Evolutionary conservation across 1,140 invertebrate genomes (phyloP).

Genomic region (Tetranychus urticae): DNA sequence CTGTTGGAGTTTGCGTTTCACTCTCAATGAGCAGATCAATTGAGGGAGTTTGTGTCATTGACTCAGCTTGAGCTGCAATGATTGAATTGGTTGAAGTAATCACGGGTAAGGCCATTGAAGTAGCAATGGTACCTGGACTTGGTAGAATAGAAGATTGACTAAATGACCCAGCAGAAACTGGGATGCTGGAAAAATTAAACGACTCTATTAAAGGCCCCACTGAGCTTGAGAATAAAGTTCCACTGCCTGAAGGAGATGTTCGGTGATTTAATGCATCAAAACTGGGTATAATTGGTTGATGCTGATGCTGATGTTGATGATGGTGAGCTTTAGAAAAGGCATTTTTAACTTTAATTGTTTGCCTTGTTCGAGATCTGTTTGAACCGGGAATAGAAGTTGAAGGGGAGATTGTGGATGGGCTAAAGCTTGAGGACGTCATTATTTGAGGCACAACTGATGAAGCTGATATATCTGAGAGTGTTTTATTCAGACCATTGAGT

Average conservation of each 20-base stretch:
- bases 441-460: conserved; percentile 10
- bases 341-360: background rate
- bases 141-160: background rate
- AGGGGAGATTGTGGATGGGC: background rate
- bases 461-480: background rate
- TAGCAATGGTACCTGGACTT: background rate
- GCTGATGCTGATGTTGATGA: background rate
- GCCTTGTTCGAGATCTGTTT: background rate
- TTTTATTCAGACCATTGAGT: no score
- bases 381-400: background rate
- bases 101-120: background rate
- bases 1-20: background rate
- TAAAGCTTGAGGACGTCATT: background rate
- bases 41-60: background rate
- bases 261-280: background rate
- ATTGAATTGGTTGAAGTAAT: background rate
- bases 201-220: background rate
- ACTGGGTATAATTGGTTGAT: no score
- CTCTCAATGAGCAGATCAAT: background rate
- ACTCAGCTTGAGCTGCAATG: background rate
- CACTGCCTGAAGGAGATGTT: background rate
- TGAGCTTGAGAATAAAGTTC: background rate
- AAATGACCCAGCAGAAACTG: background rate
- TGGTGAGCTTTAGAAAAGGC: background rate
- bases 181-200: background rate